Percentiles rank a stretch among this genome's conserved stretches.
Evolutionary conservation across 2,888 invertebrate species (phyloP).

Genomic region (Pseudeuparius sepicola): DNA sequence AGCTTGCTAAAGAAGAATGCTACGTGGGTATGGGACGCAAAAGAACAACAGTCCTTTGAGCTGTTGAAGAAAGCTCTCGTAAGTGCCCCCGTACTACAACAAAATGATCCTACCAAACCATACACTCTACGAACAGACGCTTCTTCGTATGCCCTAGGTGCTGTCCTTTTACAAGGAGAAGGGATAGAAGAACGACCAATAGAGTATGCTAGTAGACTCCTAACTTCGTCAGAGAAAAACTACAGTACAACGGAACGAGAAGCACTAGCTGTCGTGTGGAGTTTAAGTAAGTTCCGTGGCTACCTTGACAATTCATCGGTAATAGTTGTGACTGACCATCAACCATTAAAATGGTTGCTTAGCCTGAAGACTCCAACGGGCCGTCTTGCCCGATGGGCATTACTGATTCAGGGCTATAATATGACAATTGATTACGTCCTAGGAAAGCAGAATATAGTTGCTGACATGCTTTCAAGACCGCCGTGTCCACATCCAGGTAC

Average conservation of each 20-base stretch:
- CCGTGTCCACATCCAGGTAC: too few species aligned
- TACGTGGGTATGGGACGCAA: conserved; percentile 11
- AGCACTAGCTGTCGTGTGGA: conserved; percentile 27
- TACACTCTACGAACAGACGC: conserved; percentile 27
- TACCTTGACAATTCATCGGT: conserved; percentile 35
- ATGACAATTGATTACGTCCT: conserved; percentile 17
- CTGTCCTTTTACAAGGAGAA: conserved; percentile 22
- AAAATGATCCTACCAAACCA: conserved; percentile 20
- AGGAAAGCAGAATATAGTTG: conserved; percentile 17
- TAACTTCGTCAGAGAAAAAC: conserved; percentile 23
- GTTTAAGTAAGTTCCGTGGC: conserved; percentile 30
- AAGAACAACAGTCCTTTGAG: conserved; percentile 19
- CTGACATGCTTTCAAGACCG: conserved; percentile 18
- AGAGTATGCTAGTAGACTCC: conserved; percentile 26
- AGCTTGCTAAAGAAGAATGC: conserved; percentile 17
- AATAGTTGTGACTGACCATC: conserved; percentile 37
- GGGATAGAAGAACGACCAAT: conserved; percentile 22
- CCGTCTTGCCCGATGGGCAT: conserved; percentile 38
- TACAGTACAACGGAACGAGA: conserved; percentile 23
- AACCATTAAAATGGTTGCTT: conserved; percentile 39
- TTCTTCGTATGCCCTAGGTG: conserved; percentile 23
- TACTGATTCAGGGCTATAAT: conserved; percentile 34
- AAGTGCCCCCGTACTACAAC: conserved; percentile 23
- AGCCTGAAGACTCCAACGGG: conserved; percentile 30
- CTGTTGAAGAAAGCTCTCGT: conserved; percentile 21